Evolutionary conservation across 2,888 invertebrate species (phyloP), one percentile per base, ranked within the genome.

Genomic region (Mamestra brassicae): DNA sequence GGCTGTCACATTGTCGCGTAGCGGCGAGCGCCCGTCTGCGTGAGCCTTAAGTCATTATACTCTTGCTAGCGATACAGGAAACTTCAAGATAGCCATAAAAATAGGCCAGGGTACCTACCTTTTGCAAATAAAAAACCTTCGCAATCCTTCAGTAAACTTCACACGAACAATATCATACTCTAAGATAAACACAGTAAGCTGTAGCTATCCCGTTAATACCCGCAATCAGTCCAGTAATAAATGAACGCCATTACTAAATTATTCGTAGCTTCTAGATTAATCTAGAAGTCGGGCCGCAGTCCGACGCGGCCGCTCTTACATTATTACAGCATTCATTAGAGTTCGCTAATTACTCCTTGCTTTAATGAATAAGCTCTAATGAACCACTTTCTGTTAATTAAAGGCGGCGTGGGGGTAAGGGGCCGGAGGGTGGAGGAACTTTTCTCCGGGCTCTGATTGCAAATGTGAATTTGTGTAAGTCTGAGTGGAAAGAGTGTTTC

Each of bases 351-450:
- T 98, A 98, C 98, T 98, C 97, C 98, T 98, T 98, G 98, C 98
- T 98, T 98, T 98, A 98, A 98, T 98, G 98, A 98, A 98, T 98
- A 98, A 98, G 98, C 98, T 98, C 98, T 98, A 98, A 98, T 98
- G 98, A 98, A 98, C 98, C 98, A 98, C 98, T 98, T 98, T 98
- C 98, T 98, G 98, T 98, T 98, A 98, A 98, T 98, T 98, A 98
- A 98, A 98, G 98, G 97, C 98, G 96, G 97, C 97, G 93, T 91
- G 91, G 93, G 91, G 92, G 89, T 81, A 83, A 78, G 88, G 82
- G 86, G 85, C 86, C 87, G 89, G 84, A 85, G 90, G 90, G 86
- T 79, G 90, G 91, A 90, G 92, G 93, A 94, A 95, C 94, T 96
- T 96, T 95, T 95, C 95, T 95, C 95, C 94, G 93, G 92, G 94